A percentile compares a stretch with the other conserved stretches of the same genome.
These are phyloP conservation scores for Encarsia formosa DNA, from an alignment of 2,888 invertebrate species.

Conservation along the genomic window DNA sequence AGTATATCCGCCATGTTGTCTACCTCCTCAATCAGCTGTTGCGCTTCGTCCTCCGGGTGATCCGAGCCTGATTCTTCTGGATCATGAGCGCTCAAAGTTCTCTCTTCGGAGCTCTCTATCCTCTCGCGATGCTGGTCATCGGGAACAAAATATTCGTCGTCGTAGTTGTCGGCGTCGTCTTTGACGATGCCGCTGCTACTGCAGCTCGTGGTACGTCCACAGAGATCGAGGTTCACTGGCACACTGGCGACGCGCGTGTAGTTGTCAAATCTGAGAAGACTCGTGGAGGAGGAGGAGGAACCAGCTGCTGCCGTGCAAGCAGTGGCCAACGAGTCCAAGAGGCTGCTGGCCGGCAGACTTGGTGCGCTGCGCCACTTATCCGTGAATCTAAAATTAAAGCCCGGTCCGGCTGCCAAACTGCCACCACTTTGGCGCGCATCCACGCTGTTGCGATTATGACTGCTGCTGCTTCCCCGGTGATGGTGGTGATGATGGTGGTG, in stretches of 20 bases:
- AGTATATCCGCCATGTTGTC: constrained; percentile 19
- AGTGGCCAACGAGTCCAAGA: constrained; percentile 33
- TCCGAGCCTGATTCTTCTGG: not conserved
- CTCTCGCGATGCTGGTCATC: constrained; percentile 1
- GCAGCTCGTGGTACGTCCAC: constrained; percentile 38
- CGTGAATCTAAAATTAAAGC: constrained; percentile 51
- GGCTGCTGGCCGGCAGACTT: constrained; percentile 45
- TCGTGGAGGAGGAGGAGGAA: constrained; percentile 25
- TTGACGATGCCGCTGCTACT: not conserved
- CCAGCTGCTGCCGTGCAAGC: constrained; percentile 21
- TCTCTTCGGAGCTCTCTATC: constrained; percentile 7
- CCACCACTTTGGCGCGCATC: constrained; percentile 32
- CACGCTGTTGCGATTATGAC: constrained; percentile 27
- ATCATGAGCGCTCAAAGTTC: constrained; percentile 2
- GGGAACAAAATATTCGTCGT: not conserved
- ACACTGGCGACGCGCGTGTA: constrained; percentile 56
- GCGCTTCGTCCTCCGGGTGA: constrained; percentile 17
- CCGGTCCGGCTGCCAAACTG: constrained; percentile 30
- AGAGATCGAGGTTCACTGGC: constrained; percentile 66
- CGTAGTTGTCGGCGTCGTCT: not conserved
- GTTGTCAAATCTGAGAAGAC: constrained; percentile 39
- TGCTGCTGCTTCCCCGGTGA: constrained; percentile 27
- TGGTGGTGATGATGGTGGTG: constrained; percentile 27
- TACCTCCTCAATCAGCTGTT: constrained; percentile 6
- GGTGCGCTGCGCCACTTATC: constrained; percentile 50